Conservation (phyloP, 30 jellyfish, hydroid and myxozoan genomes). For the Pelagia noctiluca region DNA sequence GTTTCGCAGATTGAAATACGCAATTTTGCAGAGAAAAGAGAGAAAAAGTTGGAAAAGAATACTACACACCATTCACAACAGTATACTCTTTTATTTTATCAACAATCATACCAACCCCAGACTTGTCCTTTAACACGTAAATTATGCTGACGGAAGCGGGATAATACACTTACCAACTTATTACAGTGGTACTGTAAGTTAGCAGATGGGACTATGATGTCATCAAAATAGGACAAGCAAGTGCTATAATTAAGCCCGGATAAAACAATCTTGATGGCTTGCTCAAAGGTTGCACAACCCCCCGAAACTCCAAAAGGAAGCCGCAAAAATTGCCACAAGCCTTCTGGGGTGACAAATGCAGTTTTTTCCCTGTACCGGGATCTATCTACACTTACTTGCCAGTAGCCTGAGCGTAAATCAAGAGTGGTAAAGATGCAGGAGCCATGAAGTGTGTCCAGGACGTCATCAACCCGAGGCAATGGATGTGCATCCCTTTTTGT, state of each 20-base stretch:
- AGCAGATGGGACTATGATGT: conserved; percentile 21
- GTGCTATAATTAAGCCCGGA: conserved; percentile 33
- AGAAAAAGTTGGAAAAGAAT: no score
- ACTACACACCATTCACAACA: no score
- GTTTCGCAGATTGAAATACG: no score
- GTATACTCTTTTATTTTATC: no score
- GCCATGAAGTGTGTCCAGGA: conserved; percentile 53
- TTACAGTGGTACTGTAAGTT: conserved; percentile 30
- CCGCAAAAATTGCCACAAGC: conserved; percentile 47
- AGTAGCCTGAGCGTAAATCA: conserved; percentile 60
- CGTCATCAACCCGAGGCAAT: conserved; percentile 54
- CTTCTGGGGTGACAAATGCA: conserved; percentile 57
- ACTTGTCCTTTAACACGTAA: conserved; percentile 43
- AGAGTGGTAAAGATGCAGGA: conserved; percentile 38
- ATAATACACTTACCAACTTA: conserved; percentile 1
- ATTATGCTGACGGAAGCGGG: conserved; percentile 47
- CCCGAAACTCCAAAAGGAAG: conserved; percentile 53
- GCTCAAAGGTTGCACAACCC: conserved; percentile 45
- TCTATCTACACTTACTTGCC: conserved; percentile 52
- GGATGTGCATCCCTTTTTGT: conserved; percentile 64
- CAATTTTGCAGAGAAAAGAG: no score
- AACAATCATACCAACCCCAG: no score
- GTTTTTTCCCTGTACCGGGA: conserved; percentile 29
- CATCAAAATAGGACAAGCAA: conserved; percentile 45
- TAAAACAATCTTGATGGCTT: conserved; percentile 51